A percentile compares a stretch with the other conserved stretches of the same genome.
Evolutionary conservation across 1,140 invertebrate genomes (phyloP).

Genomic region (Neodiprion lecontei): DNA sequence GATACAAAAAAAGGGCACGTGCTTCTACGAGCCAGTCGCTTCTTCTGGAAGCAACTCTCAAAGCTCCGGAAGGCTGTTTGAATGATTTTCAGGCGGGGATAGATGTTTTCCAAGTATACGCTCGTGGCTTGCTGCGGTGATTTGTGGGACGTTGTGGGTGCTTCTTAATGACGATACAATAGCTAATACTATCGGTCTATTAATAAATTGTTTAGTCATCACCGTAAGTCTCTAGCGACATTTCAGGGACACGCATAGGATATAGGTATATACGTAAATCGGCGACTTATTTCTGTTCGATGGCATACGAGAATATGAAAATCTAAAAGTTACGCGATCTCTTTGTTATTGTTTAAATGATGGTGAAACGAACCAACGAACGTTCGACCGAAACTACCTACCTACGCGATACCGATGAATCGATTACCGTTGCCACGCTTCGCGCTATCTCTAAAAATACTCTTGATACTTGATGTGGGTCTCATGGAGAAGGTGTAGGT

Average conservation of each 20-base stretch:
- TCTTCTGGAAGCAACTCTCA: too few species aligned
- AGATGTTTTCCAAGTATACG: too few species aligned
- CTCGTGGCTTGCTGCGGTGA: too few species aligned
- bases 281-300: too few species aligned
- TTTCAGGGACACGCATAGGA: conserved; percentile 2
- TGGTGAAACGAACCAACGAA: neutral
- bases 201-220: neutral
- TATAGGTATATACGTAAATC: neutral
- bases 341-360: conserved; percentile 2
- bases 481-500: neutral
- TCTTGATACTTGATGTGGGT: neutral
- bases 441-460: neutral
- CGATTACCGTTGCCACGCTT: neutral
- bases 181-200: conserved; percentile 1
- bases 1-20: too few species aligned
- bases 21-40: too few species aligned
- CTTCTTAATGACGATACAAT: conserved; percentile 1
- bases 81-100: too few species aligned
- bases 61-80: too few species aligned
- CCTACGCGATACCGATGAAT: neutral
- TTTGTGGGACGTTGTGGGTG: neutral
- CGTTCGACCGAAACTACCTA: neutral
- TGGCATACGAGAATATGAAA: neutral
- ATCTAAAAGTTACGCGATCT: neutral
- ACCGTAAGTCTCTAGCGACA: neutral